Conservation (phyloP, 2,888 invertebrate species). For the Isoperla grammatica region DNA sequence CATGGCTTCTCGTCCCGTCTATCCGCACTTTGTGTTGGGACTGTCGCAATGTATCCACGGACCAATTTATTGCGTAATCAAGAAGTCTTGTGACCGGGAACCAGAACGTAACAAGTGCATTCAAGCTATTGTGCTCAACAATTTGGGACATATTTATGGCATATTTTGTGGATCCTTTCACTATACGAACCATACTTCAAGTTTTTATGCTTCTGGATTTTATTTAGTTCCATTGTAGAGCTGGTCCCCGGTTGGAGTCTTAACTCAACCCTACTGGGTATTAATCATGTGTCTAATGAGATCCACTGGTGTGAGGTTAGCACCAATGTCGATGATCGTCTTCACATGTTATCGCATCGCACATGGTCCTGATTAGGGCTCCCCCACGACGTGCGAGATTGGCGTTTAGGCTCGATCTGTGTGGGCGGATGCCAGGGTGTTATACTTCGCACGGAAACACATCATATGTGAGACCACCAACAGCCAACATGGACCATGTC, state of each 20-base stretch:
- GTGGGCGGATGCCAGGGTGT: background rate
- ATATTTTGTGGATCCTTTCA: background rate
- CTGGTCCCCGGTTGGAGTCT: too few relatives aligned
- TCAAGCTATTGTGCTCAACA: background rate
- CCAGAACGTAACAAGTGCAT: background rate
- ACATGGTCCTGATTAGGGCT: slow-evolving; percentile 24
- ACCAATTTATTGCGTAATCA: slow-evolving; percentile 4
- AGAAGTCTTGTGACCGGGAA: slow-evolving; percentile 9
- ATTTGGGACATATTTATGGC: background rate
- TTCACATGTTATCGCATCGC: slow-evolving; percentile 9
- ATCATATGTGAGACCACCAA: slow-evolving; percentile 21
- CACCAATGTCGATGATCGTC: slow-evolving; percentile 12
- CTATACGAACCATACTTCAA: too few relatives aligned
- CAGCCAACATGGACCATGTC: slow-evolving; percentile 25
- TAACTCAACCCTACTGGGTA: too few relatives aligned
- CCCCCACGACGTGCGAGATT: background rate
- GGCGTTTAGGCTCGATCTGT: background rate
- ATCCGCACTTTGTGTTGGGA: background rate
- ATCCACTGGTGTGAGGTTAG: slow-evolving; percentile 5
- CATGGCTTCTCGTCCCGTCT: too few relatives aligned
- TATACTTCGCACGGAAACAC: slow-evolving; percentile 19
- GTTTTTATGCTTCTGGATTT: too few relatives aligned
- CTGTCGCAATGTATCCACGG: background rate
- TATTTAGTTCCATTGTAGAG: too few relatives aligned
- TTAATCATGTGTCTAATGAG: background rate